Percentiles rank a stretch among this genome's conserved stretches.
Conservation (phyloP, 1,140 invertebrate genomes). For the Cherax destructor region DNA sequence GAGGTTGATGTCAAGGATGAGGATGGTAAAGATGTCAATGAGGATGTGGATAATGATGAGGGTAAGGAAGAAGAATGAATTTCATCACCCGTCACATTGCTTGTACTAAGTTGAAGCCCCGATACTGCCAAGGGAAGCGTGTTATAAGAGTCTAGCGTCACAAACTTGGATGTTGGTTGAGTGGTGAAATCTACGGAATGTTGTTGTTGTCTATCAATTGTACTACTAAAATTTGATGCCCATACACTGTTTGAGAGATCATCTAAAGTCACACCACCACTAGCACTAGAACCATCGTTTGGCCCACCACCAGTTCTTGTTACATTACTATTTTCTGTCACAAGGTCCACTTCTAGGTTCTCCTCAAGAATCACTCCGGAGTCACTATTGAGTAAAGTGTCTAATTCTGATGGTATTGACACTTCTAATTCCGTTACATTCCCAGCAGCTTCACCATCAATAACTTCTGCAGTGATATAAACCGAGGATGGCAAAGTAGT, state of each 20-base stretch:
- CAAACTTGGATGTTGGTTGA: constrained; percentile 65
- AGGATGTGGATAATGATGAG: constrained; percentile 55
- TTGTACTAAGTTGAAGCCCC: constrained; percentile 70
- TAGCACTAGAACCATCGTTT: constrained; percentile 47
- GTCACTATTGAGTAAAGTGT: constrained; percentile 53
- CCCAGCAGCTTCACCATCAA: constrained; percentile 54
- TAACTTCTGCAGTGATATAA: constrained; percentile 55
- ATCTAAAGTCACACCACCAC: constrained; percentile 56
- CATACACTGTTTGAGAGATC: constrained; percentile 64
- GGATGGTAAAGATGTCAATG: constrained; percentile 39
- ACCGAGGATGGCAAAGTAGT: constrained; percentile 61
- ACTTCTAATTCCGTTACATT: constrained; percentile 64
- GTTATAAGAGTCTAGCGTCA: constrained; percentile 64
- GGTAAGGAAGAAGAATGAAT: constrained; percentile 62
- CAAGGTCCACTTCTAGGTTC: constrained; percentile 62
- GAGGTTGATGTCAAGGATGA: constrained; percentile 44
- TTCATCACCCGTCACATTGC: constrained; percentile 68
- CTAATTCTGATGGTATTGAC: constrained; percentile 59
- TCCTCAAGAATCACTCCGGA: constrained; percentile 60
- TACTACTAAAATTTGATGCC: constrained; percentile 66
- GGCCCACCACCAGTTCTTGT: constrained; percentile 47
- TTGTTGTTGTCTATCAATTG: constrained; percentile 58
- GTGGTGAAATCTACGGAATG: constrained; percentile 66
- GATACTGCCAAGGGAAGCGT: constrained; percentile 69
- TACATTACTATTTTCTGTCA: constrained; percentile 56